Evolutionary conservation across 1,140 invertebrate genomes (phyloP).

Genomic region (Neuroterus valhalla): DNA sequence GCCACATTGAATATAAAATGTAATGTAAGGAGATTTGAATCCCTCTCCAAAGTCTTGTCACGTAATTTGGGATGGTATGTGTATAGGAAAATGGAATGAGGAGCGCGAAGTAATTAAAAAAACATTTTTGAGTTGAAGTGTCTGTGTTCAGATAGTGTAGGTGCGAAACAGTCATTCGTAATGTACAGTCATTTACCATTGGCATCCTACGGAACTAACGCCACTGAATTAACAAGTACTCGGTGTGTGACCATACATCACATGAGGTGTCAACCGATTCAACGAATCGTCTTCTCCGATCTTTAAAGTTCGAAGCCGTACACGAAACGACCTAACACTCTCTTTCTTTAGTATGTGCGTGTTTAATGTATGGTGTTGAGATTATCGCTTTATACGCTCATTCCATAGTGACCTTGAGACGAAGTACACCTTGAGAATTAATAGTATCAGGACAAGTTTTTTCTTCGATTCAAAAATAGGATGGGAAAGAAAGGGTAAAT

Average conservation of each 20-base stretch:
- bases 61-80: conserved; percentile 24
- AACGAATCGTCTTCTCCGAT: conserved; percentile 68
- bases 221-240: conserved; percentile 71
- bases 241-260: conserved; percentile 69
- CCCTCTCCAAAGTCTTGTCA: too few species aligned
- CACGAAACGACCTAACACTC: conserved; percentile 54
- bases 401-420: neutral
- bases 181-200: conserved; percentile 67
- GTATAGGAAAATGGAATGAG: conserved; percentile 30
- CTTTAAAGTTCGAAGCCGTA: conserved; percentile 62
- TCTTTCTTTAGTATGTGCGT: neutral
- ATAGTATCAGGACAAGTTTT: neutral
- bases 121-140: conserved; percentile 30
- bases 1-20: too few species aligned
- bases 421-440: neutral
- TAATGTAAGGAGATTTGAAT: too few species aligned
- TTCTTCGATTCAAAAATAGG: too few species aligned
- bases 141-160: conserved; percentile 25
- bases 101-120: neutral
- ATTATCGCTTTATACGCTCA: conserved; percentile 3
- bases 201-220: conserved; percentile 68
- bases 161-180: conserved; percentile 64
- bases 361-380: neutral
- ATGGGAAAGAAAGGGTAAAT: too few species aligned
- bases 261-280: conserved; percentile 68